Evolutionary conservation across 92 coral and sea anemone species (phyloP), one percentile per base, ranked within the genome.

Genomic region (Blastomussa wellsi): DNA sequence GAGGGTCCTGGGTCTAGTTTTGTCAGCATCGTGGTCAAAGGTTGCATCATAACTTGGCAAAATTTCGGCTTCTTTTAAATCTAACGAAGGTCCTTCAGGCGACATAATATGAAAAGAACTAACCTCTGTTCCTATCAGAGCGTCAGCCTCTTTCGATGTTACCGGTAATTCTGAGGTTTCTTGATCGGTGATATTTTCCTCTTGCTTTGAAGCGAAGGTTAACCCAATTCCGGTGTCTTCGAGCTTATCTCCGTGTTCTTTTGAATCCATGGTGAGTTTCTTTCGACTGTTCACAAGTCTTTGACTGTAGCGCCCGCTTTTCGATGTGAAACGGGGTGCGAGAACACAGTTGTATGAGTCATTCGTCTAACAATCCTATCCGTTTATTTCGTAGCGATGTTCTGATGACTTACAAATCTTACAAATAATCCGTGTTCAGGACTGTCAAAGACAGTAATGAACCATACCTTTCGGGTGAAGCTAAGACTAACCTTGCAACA

Each of bases 151-250:
- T 80, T 66, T 32, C 19, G 76, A 6, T 19, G 64, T 44, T n/a
- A n/a, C n/a, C n/a, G n/a, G n/a, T 36, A 32, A 48, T 44, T 44
- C 20, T 44, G 84, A 6, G 48, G 76, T 67, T 15, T 13, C 17
- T 17, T 69, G 29, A 19, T 80, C 76, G 47, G 28, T 14, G 77
- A 80, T 12, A 66, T 2, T 47, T 67, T 66, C 84, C 19, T 66
- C 84, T 31, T 67, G 76, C 47, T 68, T 80, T 14, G 76, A 80
- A 15, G 65, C 76, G 33, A 80, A 80, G 6, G 84, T 80, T 31
- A 12, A 67, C 26, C 76, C 59, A n/a, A 80, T 17, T 80, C 76
- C 84, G 47, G 76, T 68, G 57, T 65, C 84, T 67, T 66, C 60
- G 33, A 8, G 41, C 47, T 66, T 33, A 26, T 80, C 42, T 28